Base-by-base conservation (phyloP, 2,888 invertebrate species). In the Osmoderma eremita region DNA sequence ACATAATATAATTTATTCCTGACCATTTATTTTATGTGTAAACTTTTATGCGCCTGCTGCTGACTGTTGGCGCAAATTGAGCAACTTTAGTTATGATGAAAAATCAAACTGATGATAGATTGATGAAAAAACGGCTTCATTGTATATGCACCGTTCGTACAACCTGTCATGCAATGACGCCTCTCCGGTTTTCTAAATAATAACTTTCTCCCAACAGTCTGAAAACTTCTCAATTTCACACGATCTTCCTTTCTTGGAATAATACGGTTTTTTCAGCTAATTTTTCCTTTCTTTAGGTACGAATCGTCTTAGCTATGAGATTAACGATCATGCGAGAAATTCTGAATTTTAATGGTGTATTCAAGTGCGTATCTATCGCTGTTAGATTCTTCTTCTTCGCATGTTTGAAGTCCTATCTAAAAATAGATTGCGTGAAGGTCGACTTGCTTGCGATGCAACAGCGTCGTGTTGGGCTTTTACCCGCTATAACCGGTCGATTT, bases 401-500 rank as follows among this genome's bases (percentile, higher is more conserved):
- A 13, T 13, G 45, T 58, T 61, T 45, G 45, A 45, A 61, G 30
- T 45, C 36, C 30, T 30, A n/a, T 17, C 45, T 61, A 61, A 61
- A 61, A 61, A 45, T 61, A 61, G 45, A 61, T 20, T 17, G 45
- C 45, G 36, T 61, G 45, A 61, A 61, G 45, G 45, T 48, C 45
- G 15, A 45, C 30, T 61, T 45, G 17, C 42, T 30, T n/a, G 58
- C 58, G 18, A 58, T 22, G 42, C 42, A 45, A 48, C 30, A 24
- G 12, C n/a, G 58, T 45, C 30, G 30, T 61, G 45, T 15, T 42
- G 4, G 6, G 24, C 17, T 45, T 45, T 42, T 58, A 39, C 54
- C 39, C 17, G 15, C 17, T 17, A 39, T 38, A 39, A 54, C 54
- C 39, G 38, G 38, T 42, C 17, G 58, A 58, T 58, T 58, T 17